Evolutionary conservation across 2,113 vertebrate species (phyloP).

Genomic region (Eulemur rufifrons): DNA sequence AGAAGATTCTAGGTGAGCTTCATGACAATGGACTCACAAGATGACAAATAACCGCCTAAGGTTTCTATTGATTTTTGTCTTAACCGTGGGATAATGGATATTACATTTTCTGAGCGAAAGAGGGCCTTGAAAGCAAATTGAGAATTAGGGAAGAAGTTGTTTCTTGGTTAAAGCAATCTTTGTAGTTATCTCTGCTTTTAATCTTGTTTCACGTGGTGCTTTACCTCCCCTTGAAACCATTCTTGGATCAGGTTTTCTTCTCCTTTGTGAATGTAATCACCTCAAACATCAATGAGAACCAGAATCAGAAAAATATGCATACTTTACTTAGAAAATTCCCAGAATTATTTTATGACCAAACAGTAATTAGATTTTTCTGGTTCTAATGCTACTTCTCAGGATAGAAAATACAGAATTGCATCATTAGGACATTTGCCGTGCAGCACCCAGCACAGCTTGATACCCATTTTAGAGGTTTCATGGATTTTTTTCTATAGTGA

Average conservation of each 20-base stretch:
- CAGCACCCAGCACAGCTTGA: not conserved
- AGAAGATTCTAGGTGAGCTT: constrained; percentile 28
- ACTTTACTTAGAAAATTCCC: constrained; percentile 36
- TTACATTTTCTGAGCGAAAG: constrained; percentile 51
- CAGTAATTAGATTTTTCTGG: not conserved
- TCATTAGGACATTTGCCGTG: not conserved
- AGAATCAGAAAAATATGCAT: not conserved
- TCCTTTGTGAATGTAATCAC: constrained; percentile 15
- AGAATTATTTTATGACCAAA: constrained; percentile 34
- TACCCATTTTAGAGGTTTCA: not conserved
- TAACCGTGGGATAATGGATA: constrained; percentile 29
- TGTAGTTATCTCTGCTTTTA: constrained; percentile 34
- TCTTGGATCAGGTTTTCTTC: not conserved
- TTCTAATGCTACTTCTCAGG: not conserved
- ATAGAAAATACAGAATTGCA: not conserved
- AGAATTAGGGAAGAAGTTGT: constrained; percentile 32
- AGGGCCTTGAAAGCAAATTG: constrained; percentile 38
- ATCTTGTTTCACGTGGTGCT: not conserved
- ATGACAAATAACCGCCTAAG: constrained; percentile 39
- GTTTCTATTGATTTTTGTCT: constrained; percentile 58
- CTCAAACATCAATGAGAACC: not conserved
- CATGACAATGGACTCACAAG: not conserved
- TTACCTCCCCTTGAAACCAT: not conserved
- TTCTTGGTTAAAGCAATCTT: constrained; percentile 19
- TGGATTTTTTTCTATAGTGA: not conserved